These are phyloP conservation scores for Propithecus perrieri DNA, from an alignment of 2,797 vertebrate species.

Conservation along the genomic window DNA sequence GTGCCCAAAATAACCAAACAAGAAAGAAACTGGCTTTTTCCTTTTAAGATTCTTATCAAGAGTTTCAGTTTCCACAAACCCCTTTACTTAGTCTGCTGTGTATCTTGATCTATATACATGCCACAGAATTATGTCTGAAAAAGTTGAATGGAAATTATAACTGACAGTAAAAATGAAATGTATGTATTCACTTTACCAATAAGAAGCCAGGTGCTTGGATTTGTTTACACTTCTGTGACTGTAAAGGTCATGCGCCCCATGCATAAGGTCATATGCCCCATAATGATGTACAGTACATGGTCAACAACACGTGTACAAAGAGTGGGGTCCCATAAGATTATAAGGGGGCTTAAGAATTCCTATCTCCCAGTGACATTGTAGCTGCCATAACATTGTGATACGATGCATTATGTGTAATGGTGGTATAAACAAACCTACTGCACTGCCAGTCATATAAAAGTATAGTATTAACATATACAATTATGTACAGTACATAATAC, in stretches of 20 bases:
- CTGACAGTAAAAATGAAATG: conserved; percentile 9
- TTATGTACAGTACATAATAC: neutral
- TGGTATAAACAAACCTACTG: neutral
- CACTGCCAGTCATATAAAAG: neutral
- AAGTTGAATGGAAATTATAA: neutral
- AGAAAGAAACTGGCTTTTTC: neutral
- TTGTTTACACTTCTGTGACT: neutral
- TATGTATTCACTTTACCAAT: neutral
- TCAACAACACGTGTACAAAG: neutral
- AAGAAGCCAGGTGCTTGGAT: neutral
- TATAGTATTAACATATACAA: neutral
- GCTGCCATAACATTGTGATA: neutral
- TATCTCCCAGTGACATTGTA: neutral
- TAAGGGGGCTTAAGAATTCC: neutral
- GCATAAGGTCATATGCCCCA: no score
- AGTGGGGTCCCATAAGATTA: neutral
- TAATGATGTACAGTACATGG: neutral
- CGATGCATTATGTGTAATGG: neutral
- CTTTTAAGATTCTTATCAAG: conserved; percentile 8
- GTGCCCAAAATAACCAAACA: neutral
- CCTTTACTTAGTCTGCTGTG: neutral
- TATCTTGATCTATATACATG: neutral
- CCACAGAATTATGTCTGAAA: neutral
- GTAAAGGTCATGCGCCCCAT: neutral
- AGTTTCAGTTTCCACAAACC: conserved; percentile 5